Base-by-base conservation (phyloP, 2,888 invertebrate genomes). In the Cancer borealis region DNA sequence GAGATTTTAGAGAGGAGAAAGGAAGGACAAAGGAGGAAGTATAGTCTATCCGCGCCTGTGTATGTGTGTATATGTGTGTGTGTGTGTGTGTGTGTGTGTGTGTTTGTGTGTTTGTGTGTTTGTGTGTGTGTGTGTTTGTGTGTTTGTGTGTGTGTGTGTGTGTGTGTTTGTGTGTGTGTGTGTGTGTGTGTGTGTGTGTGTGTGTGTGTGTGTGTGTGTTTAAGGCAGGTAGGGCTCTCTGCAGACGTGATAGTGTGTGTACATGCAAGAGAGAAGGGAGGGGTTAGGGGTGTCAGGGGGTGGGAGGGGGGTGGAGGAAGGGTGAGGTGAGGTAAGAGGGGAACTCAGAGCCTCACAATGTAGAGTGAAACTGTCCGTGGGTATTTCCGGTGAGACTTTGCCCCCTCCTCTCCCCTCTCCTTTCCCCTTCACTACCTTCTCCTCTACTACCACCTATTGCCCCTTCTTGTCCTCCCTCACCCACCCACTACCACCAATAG, bases 131-230 rank as follows among this genome's bases (percentile, higher is more conserved):
- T 30, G 79, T 84, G 79, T 84, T n/a, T n/a, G n/a, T 39, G 39
- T 39, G 2, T 39, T 1, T 39, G 39, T 0, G 39, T 39, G 39
- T 39, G 39, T 39, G 39, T 39, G 39, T 39, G 39, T 39, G 39
- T 39, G 66, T 21, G 66, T 21, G 66, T 66, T 0, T 66, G n/a
- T 66, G n/a, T 66, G 66, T 66, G n/a, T 66, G 66, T 21, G 66
- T 66, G 66, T 66, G 66, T 66, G 66, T 66, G 66, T 39, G 84
- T 84, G 84, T 84, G 84, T 84, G 84, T 84, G 79, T 30, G 79
- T 84, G 79, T 84, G 79, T 30, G 79, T 84, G 79, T 84, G 39
- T 84, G 84, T 84, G 84, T 84, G 84, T 84, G 84, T 84, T 30
- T 39, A 3, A 84, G 39, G 84, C n/a, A 84, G 39, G 39, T 39